These are phyloP conservation scores for Phylloscopus whistleri DNA, from an alignment of 2,113 vertebrate genomes.

Conservation along the genomic window DNA sequence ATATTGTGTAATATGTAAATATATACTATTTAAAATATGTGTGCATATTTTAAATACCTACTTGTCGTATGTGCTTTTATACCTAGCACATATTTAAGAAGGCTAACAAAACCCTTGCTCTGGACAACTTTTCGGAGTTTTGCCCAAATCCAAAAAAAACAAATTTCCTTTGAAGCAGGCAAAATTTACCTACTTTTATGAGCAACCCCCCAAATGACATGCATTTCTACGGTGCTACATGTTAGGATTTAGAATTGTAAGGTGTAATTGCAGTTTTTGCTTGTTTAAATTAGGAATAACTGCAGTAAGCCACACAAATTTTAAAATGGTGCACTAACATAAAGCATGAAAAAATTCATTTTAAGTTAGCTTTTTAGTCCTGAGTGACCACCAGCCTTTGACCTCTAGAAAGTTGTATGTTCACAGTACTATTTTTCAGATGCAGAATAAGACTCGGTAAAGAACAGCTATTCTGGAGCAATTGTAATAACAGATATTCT, in stretches of 20 bases:
- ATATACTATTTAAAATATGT: too few species aligned
- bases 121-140: neutral
- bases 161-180: neutral
- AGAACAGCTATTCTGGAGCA: neutral
- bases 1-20: too few species aligned
- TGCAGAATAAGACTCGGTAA: neutral
- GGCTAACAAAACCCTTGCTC: neutral
- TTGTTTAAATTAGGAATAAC: neutral
- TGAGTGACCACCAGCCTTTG: neutral
- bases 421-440: neutral
- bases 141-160: neutral
- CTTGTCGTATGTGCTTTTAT: neutral
- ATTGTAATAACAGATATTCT: neutral
- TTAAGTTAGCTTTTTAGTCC: neutral
- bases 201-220: neutral
- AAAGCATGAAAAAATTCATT: neutral
- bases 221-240: neutral
- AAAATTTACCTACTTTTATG: neutral
- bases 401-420: neutral
- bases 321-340: neutral
- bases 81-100: neutral
- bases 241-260: neutral
- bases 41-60: neutral
- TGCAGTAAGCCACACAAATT: neutral
- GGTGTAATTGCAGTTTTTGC: rapidly evolving